Base-by-base conservation (phyloP, 2,797 vertebrate genomes). In the Fratercula arctica region DNA sequence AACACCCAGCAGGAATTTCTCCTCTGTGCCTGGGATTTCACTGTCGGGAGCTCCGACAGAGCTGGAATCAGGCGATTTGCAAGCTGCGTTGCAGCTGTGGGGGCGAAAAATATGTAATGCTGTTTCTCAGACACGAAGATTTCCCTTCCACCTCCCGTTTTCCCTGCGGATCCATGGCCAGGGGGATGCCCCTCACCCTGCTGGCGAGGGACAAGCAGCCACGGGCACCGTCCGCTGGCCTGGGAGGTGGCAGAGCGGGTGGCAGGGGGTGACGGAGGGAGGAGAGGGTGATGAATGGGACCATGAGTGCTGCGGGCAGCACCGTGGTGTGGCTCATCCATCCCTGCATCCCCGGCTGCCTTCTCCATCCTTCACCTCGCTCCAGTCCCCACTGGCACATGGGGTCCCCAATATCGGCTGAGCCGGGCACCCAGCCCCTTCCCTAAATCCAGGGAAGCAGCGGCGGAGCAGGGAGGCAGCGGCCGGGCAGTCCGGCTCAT, bases 161-260 rank as follows among this genome's bases (percentile, higher is more conserved):
- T 64, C 61, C 70, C 77, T 0, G 0, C 0, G 25, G 48, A 13
- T 11, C 5, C 23, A 0, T 1, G 35, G 70, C 39, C 0, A 7
- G 7, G 25, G 51, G 57, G 31, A n/a, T 19, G 2, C 53, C 39
- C 8, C 21, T 54, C 43, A 9, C 28, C 15, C 68, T 5, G 0
- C 10, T 1, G 16, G 37, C 1, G 6, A 74, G 41, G 24, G 46
- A 33, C 35, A 10, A 43, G 41, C 0, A 4, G 66, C 20, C 5
- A 1, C 3, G 5, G 43, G 46, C 2, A 3, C 4, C 4, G 0
- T 2, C 48, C 7, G 9, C 13, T 0, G 33, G 25, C 48, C 39
- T 48, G 8, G 3, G 43, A 9, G 74, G 56, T 10, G 53, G 41
- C 43, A 9, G 37, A 50, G 46, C 6, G 11, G 48, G 53, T 12